Conservation (phyloP, 2,888 invertebrate genomes). For the Eulithis prunata region DNA sequence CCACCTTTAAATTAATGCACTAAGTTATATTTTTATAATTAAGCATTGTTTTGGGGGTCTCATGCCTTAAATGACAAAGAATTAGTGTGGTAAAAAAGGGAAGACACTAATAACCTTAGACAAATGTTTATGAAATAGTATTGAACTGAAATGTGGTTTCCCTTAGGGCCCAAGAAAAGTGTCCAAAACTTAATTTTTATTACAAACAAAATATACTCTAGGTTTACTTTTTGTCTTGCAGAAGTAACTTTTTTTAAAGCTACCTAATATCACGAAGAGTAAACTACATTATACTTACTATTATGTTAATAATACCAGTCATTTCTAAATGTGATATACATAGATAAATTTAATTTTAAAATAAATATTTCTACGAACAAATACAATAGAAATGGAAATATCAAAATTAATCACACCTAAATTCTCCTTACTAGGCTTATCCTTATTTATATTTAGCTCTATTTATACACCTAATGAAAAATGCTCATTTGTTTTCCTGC, state of each 20-base stretch:
- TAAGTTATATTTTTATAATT: slow-evolving; percentile 19
- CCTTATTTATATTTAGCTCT: neutral
- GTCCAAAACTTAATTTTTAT: slow-evolving; percentile 3
- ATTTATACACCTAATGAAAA: neutral
- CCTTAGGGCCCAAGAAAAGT: slow-evolving; percentile 16
- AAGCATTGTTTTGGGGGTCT: slow-evolving; percentile 12
- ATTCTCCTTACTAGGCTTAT: neutral
- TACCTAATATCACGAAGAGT: neutral
- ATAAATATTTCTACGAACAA: neutral
- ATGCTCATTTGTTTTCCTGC: slow-evolving; percentile 15
- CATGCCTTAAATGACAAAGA: slow-evolving; percentile 31
- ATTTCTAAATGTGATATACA: slow-evolving; percentile 35
- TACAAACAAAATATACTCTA: slow-evolving; percentile 2
- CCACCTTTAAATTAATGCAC: slow-evolving; percentile 34
- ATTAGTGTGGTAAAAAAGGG: slow-evolving; percentile 20
- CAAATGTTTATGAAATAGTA: slow-evolving; percentile 2
- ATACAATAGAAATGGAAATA: neutral
- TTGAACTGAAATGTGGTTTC: neutral
- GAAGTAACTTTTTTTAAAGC: neutral
- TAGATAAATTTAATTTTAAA: slow-evolving; percentile 28
- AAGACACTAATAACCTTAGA: neutral
- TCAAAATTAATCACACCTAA: neutral
- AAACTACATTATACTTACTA: no score
- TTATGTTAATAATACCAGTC: slow-evolving; percentile 11
- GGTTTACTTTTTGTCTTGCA: neutral